These are phyloP conservation scores for Parascotia fuliginaria DNA, from an alignment of 2,888 invertebrate genomes.

Conservation along the genomic window DNA sequence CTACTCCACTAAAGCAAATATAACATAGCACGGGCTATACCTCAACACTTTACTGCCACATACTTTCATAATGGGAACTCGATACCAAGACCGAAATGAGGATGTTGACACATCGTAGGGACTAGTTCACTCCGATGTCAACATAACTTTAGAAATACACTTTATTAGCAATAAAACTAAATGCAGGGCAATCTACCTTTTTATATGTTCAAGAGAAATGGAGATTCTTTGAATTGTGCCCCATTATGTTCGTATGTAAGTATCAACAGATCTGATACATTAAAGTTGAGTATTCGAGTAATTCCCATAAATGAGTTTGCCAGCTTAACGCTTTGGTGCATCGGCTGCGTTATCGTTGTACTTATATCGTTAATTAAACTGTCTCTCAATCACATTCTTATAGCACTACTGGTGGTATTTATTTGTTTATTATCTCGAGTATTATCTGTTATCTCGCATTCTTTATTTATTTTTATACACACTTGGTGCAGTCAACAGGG, in stretches of 20 bases:
- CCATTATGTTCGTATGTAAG: slow-evolving; percentile 1
- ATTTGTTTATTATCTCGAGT: background rate
- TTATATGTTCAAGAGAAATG: slow-evolving; percentile 9
- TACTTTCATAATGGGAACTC: slow-evolving; percentile 20
- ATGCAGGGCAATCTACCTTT: background rate
- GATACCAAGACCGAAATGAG: slow-evolving; percentile 5
- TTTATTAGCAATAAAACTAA: background rate
- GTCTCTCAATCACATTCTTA: slow-evolving; percentile 19
- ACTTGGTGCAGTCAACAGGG: too few relatives aligned
- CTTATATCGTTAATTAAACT: slow-evolving; percentile 35
- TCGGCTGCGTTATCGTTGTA: slow-evolving; percentile 25
- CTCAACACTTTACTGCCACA: slow-evolving; percentile 28
- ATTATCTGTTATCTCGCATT: background rate
- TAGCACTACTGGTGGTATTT: background rate
- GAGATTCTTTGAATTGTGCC: slow-evolving; percentile 15
- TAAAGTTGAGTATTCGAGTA: slow-evolving; percentile 22
- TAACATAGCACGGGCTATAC: slow-evolving; percentile 2
- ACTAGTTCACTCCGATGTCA: background rate
- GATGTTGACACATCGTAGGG: slow-evolving; percentile 16
- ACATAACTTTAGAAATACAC: slow-evolving; percentile 1
- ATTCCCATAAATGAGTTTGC: slow-evolving; percentile 22
- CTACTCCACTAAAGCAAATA: background rate
- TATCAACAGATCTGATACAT: slow-evolving; percentile 23
- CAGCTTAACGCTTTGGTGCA: slow-evolving; percentile 19
- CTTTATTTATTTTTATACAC: too few relatives aligned